A percentile compares a stretch with the other conserved stretches of the same genome.
Conservation (phyloP, 1,140 invertebrate species). For the Gonioctena quinquepunctata region DNA sequence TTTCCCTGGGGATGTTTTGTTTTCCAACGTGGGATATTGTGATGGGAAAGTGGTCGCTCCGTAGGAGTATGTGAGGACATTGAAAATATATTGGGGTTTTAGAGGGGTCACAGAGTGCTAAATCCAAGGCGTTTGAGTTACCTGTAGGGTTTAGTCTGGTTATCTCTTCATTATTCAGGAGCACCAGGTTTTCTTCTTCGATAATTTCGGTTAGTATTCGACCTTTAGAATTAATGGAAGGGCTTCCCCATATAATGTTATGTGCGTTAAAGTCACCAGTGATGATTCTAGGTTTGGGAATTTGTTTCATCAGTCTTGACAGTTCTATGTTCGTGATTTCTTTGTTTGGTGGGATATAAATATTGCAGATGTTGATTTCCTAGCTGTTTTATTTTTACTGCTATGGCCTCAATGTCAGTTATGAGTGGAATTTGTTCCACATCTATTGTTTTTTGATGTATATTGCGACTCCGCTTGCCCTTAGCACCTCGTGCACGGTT, state of each 20-base stretch:
- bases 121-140: neutral
- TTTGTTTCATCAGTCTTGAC: neutral
- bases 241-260: neutral
- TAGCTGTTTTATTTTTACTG: no score
- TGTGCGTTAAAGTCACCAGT: neutral
- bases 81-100: neutral
- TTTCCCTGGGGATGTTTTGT: neutral
- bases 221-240: neutral
- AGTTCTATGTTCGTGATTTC: neutral
- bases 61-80: neutral
- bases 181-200: neutral
- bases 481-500: neutral
- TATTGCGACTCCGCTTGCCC: neutral
- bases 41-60: neutral
- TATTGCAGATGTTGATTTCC: conserved; percentile 1
- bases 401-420: neutral
- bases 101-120: neutral
- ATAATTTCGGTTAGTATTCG: neutral
- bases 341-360: neutral
- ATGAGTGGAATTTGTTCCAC: neutral
- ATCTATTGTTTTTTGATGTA: neutral
- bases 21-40: neutral
- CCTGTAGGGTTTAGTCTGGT: neutral
- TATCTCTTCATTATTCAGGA: neutral
- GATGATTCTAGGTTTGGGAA: neutral